Percentiles rank a stretch among this genome's conserved stretches.
Evolutionary conservation across 2,113 vertebrate species (phyloP).

Genomic region (Lipotes vexillifer): DNA sequence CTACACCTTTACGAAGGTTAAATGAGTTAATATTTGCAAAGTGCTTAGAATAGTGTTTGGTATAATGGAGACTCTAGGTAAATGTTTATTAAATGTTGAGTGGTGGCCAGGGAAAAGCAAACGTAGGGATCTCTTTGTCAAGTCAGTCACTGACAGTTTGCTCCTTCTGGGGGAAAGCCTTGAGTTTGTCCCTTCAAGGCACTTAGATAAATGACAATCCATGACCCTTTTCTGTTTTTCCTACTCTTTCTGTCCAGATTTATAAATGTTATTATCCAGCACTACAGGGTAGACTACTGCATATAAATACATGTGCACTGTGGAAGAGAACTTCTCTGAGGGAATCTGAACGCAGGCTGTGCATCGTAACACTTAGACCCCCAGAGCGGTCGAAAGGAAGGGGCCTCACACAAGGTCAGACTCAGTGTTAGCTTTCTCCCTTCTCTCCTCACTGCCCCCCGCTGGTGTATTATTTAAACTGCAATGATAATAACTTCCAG

Average conservation of each 20-base stretch:
- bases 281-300: background rate
- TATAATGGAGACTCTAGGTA: background rate
- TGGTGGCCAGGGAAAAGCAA: background rate
- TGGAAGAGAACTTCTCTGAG: background rate
- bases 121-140: background rate
- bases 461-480: background rate
- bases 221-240: background rate
- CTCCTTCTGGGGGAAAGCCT: background rate
- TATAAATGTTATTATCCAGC: background rate
- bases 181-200: background rate
- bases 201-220: background rate
- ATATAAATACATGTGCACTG: background rate
- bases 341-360: background rate
- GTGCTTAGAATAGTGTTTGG: background rate
- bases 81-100: background rate
- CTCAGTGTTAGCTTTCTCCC: background rate
- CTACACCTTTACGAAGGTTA: background rate
- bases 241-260: background rate
- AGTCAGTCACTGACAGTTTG: background rate
- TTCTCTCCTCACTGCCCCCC: background rate
- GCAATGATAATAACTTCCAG: background rate
- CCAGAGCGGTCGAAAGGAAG: background rate
- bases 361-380: background rate
- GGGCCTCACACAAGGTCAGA: background rate
- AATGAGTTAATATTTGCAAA: background rate